Evolutionary conservation across 2,797 vertebrate genomes (phyloP).

Genomic region (Coreius guichenoti): DNA sequence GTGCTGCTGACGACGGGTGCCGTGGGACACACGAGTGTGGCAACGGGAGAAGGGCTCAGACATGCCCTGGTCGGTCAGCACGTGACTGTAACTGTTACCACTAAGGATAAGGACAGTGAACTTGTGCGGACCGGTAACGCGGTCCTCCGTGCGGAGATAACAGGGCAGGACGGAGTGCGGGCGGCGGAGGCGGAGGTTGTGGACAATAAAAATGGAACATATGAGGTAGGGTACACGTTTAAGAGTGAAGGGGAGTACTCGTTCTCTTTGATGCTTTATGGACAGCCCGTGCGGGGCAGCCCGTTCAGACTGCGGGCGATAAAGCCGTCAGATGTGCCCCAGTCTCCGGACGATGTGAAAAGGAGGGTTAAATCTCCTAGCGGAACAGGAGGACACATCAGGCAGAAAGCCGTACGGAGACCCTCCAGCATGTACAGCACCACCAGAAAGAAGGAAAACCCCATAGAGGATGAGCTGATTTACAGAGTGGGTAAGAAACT

Average conservation of each 20-base stretch:
- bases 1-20: conserved; percentile 90
- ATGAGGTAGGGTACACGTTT: conserved; percentile 89
- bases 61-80: conserved; percentile 91
- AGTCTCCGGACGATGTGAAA: conserved; percentile 92
- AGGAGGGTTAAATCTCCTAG: conserved; percentile 93
- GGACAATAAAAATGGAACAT: conserved; percentile 96
- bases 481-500: conserved; percentile 89
- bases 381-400: conserved; percentile 88
- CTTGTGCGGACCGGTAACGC: conserved; percentile 91
- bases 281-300: conserved; percentile 87
- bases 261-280: conserved; percentile 87
- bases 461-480: conserved; percentile 96
- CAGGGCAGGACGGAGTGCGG: conserved; percentile 75
- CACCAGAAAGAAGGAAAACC: conserved; percentile 96
- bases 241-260: conserved; percentile 87
- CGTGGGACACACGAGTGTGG: conserved; percentile 89
- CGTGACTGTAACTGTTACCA: conserved; percentile 89
- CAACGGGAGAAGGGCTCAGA: conserved; percentile 91
- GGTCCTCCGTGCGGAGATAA: conserved; percentile 83
- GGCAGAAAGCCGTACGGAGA: conserved; percentile 92
- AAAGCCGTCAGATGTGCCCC: conserved; percentile 85
- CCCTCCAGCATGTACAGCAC: conserved; percentile 98
- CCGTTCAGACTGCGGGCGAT: conserved; percentile 88
- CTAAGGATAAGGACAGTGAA: conserved; percentile 95
- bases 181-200: conserved; percentile 80